Conservation (phyloP, 2,113 vertebrate species). For the Phrynosoma platyrhinos region DNA sequence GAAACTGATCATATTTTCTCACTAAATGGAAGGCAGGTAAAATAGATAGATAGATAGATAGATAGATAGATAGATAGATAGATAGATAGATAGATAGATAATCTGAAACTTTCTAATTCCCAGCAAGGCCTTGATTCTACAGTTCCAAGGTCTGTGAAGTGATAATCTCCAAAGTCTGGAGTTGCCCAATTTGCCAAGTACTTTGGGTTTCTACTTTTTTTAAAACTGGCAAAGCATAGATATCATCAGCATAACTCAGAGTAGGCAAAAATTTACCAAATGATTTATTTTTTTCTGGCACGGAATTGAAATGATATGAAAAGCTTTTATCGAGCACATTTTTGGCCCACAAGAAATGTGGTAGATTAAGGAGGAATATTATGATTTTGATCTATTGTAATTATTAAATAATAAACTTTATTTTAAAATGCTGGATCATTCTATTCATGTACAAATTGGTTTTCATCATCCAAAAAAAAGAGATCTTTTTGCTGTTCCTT, state of each 20-base stretch:
- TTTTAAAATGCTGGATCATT: not conserved
- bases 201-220: not conserved
- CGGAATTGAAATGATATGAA: not conserved
- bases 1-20: slow-evolving; percentile 30
- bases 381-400: too few relatives aligned
- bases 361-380: too few relatives aligned
- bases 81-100: slow-evolving; percentile 20
- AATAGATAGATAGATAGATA: not conserved
- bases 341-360: too few relatives aligned
- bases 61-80: too few relatives aligned
- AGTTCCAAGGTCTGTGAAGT: not conserved
- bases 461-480: slow-evolving; percentile 13
- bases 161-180: not conserved
- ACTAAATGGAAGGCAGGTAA: not conserved
- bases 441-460: not conserved
- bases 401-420: too few relatives aligned
- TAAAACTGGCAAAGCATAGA: not conserved
- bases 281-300: not conserved
- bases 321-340: too few relatives aligned
- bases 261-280: too few relatives aligned
- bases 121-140: not conserved
- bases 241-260: not conserved
- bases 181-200: not conserved
- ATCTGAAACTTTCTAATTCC: not conserved
- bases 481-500: slow-evolving; percentile 1